These are phyloP conservation scores for Hemithea aestivaria DNA, from an alignment of 2,888 invertebrate genomes.

Conservation along the genomic window DNA sequence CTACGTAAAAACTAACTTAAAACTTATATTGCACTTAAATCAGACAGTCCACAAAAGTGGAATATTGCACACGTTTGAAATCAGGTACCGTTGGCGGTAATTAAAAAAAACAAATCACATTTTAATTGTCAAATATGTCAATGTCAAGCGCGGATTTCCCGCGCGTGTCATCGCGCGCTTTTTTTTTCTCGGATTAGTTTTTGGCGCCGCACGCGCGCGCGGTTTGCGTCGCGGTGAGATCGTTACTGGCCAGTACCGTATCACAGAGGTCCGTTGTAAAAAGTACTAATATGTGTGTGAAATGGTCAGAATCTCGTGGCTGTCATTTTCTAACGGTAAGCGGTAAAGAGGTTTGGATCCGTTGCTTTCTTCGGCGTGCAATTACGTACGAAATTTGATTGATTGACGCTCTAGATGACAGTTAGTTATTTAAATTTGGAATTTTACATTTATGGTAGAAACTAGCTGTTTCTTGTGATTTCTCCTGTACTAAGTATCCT, in stretches of 20 bases:
- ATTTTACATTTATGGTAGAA: too few species aligned
- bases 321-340: constrained; percentile 66
- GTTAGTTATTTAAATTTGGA: constrained; percentile 21
- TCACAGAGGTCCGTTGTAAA: constrained; percentile 33
- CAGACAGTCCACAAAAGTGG: constrained; percentile 66
- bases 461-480: too few species aligned
- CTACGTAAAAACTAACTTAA: constrained; percentile 31
- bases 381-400: constrained; percentile 28
- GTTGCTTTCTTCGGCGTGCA: constrained; percentile 26
- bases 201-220: constrained; percentile 27
- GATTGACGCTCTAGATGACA: constrained; percentile 25
- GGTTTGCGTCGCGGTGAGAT: constrained; percentile 23
- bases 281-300: constrained; percentile 60
- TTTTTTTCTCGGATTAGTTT: constrained; percentile 19
- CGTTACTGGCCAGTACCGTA: constrained; percentile 35
- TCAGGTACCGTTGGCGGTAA: constrained; percentile 52
- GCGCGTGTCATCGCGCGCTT: constrained; percentile 23
- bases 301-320: constrained; percentile 54
- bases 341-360: constrained; percentile 32
- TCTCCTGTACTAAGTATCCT: too few species aligned
- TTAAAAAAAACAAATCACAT: constrained; percentile 17
- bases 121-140: too few species aligned
- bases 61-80: constrained; percentile 61
- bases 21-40: constrained; percentile 61
- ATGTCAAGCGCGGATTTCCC: constrained; percentile 6